Base-by-base conservation (phyloP, 2,797 vertebrate genomes). In the Sylvilagus floridanus region DNA sequence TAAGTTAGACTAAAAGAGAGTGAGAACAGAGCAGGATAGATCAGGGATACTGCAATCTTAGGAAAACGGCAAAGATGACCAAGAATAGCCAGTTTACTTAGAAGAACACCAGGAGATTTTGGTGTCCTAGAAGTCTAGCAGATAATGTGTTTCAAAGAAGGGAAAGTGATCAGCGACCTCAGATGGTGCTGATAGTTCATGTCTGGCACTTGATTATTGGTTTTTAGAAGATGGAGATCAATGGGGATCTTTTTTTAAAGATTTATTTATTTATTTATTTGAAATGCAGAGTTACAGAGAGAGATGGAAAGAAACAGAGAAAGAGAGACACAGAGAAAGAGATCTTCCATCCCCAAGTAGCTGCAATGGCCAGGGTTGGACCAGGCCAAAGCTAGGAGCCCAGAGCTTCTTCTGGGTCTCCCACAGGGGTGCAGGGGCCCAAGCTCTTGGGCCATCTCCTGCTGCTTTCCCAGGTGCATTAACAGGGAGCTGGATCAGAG, bases 91-190 rank as follows among this genome's bases (percentile, higher is more conserved):
- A 16, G 1, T 79, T 32, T 94, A 57, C 73, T 57, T 72, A 57
- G n/a, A 28, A 95, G 17, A 92, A 50, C 16, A 65, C 30, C 47
- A n/a, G 71, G 47, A 93, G 84, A 81, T 75, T 72, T n/a, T 47
- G 14, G 63, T 37, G 32, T 37, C 24, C 60, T 52, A 7, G 47
- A 93, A 87, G 47, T 63, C 35, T 24, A 81, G 52, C 68, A 66
- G n/a, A 62, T 42, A 62, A 54, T 52, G 7, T 73, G 35, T 91
- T 96, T 88, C 72, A 69, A 62, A 90, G 90, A 16, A 32, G 9
- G 22, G 2, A 21, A 9, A 42, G 19, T 24, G 11, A 14, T 9
- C 28, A 78, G 0, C 63, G 52, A 73, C 78, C 78, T 87, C 72
- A 50, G 4, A 73, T 60, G 57, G 35, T 78, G 14, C 5, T 37